Conservation (phyloP, 2,797 vertebrate species). For the Falco biarmicus region DNA sequence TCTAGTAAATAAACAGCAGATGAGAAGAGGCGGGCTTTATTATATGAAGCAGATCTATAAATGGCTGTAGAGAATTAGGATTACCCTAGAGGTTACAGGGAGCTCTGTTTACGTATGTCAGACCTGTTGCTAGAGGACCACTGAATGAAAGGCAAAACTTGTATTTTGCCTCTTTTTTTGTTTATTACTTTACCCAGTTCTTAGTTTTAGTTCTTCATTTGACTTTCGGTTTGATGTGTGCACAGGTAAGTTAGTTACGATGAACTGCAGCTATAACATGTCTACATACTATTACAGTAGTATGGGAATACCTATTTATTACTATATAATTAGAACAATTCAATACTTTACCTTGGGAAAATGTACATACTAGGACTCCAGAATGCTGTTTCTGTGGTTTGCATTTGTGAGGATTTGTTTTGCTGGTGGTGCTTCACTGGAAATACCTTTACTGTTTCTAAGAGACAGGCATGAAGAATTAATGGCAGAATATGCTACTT, state of each 20-base stretch:
- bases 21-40: neutral
- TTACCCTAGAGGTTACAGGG: neutral
- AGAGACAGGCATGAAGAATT: neutral
- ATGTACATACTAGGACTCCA: neutral
- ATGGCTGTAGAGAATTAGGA: neutral
- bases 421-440: neutral
- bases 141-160: neutral
- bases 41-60: neutral
- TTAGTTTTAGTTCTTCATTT: neutral
- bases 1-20: neutral
- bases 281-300: neutral
- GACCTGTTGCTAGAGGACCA: neutral
- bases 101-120: neutral
- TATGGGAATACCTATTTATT: neutral
- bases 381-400: accelerated
- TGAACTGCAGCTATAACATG: neutral
- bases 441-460: neutral
- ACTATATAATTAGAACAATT: neutral
- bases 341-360: neutral
- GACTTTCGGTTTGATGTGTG: neutral
- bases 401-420: neutral
- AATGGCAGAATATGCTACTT: neutral
- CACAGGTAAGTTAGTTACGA: neutral
- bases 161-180: accelerated
- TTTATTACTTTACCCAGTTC: neutral